Evolutionary conservation across 1,140 invertebrate species (phyloP), one percentile per base, ranked within the genome.

Genomic region (Drosophila arizonae): DNA sequence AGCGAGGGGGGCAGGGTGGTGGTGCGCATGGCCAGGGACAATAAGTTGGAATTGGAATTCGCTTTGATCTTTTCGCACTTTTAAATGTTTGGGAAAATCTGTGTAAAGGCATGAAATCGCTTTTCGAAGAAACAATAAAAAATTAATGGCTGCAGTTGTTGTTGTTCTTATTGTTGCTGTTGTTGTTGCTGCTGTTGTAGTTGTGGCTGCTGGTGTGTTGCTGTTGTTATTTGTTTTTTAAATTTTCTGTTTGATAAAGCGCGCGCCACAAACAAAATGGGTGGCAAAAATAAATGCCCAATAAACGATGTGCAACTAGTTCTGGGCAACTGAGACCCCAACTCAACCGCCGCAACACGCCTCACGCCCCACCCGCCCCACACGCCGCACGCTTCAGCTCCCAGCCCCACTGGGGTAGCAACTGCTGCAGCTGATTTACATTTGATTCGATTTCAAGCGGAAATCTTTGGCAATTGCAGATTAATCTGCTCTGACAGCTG

Each of bases 161-260:
- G 54, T 65, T 79, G 51, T 72, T 75, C 28, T 41, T 55, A 39
- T 28, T 54, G 51, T 9, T 78, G 62, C 26, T 51, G 62, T 57
- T 65, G 70, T 39, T 77, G 79, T 60, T 63, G 52, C 65, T 87
- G 51, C 13, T 56, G 67, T 41, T 78, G 62, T n/a, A n/a, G 70
- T 39, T 77, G 79, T 60, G 55, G 52, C 65, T 87, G 51, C 13
- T 56, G 67, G 41, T 78, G 39, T 51, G 62, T 57, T 65, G 70
- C 50, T 86, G 79, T 52, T 64, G 54, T 68, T 86, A 87, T 86
- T 86, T 86, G 82, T 86, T 86, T 86, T 86, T 86, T 86, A 86
- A 87, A 86, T 86, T 86, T 87, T 87, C 82, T 88, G 82, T 87
- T 87, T 87, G 82, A 87, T 87, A 87, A 87, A 88, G 72, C 84